Percentiles rank a stretch among this genome's conserved stretches.
phyloP scores from a whole-genome alignment of 2,113 vertebrate species.

The Saccopteryx bilineata region DNA sequence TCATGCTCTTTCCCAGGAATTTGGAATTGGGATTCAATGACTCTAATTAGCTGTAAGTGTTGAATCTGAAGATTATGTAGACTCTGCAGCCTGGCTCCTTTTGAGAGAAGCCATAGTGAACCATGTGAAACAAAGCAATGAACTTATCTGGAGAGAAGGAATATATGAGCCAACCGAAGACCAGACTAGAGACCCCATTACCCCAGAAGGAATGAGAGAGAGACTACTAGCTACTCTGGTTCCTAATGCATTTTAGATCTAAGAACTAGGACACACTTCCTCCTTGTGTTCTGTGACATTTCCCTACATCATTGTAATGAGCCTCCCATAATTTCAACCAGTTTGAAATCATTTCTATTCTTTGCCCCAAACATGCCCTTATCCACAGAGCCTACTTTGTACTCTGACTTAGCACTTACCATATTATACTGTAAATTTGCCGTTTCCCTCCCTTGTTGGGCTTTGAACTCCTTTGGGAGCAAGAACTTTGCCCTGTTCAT shows the following conservation, averaged over 20 bases:
- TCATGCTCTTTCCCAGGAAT: not conserved
- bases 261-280: not conserved
- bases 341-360: not conserved
- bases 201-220: not conserved
- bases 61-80: not conserved
- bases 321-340: not conserved
- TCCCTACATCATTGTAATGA: not conserved
- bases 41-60: not conserved
- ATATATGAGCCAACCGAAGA: not conserved
- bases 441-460: not conserved
- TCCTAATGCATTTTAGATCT: not conserved
- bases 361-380: not conserved
- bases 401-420: not conserved
- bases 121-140: not conserved
- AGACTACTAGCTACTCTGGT: not conserved
- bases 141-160: not conserved
- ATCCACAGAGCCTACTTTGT: not conserved
- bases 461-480: not conserved
- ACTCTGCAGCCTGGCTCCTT: not conserved
- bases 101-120: not conserved
- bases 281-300: not conserved
- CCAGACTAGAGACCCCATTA: not conserved
- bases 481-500: not conserved
- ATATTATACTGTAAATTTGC: not conserved
- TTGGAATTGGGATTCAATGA: not conserved